Evolutionary conservation across 2,888 invertebrate genomes (phyloP), one percentile per base, ranked within the genome.

Genomic region (Schrankia costaestrigalis): DNA sequence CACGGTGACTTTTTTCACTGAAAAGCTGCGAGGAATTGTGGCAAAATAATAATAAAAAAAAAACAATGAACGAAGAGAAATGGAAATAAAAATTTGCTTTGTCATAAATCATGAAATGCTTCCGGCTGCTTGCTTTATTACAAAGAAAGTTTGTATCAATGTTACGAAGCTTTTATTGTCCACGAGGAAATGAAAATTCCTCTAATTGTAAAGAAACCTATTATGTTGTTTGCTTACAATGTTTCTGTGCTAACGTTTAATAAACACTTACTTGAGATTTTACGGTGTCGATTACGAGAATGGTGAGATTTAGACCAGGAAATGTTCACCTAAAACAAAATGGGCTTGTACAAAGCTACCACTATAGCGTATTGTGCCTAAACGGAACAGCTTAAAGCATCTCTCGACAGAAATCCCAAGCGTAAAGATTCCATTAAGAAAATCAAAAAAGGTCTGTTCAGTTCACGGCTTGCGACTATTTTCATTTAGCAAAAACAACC

Each of bases 401-500:
- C 70, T 70, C 79, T 75, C 76, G 70, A 82, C 78, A 75, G 77
- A 84, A 85, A 86, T 85, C 86, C 86, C 83, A 63, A 74, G 79
- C 80, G 84, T 68, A 81, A 82, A 85, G 83, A 85, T 83, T 87
- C 86, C 87, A 86, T 86, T 87, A 86, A 83, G 87, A 81, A 86
- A 87, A 87, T 86, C 84, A 86, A 87, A 87, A 85, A 87, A 86
- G 82, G 84, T 78, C 80, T 79, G 72, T 73, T 76, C 73, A 73
- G 75, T 82, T 82, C 84, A 77, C 73, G 78, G 77, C 68, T 65
- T 71, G 72, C 78, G 81, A 87, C 84, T 85, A 85, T 86, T 86
- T 86, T 87, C 86, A 87, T 86, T 87, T 86, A 87, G 86, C 85
- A 87, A 87, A 87, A 87, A 86, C 87, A 87, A 83, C 76, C 87